Evolutionary conservation across 1,140 invertebrate genomes (phyloP).

Genomic region (Dreissena polymorpha): DNA sequence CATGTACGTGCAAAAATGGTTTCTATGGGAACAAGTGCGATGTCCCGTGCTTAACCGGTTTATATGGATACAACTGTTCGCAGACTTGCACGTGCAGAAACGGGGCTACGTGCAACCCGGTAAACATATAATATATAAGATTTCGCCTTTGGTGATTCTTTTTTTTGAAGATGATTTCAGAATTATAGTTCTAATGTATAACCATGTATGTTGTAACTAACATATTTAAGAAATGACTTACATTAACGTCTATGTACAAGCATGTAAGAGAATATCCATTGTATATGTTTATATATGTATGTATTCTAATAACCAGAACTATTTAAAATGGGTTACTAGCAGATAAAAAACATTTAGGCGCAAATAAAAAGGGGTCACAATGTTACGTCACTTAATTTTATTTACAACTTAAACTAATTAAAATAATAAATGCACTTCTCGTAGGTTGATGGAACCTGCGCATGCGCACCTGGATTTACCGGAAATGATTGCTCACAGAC

Average conservation of each 20-base stretch:
- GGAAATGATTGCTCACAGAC: conserved; percentile 22
- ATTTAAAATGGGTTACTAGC: no score
- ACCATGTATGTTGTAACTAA: not conserved
- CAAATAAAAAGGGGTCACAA: no score
- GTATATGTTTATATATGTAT: no score
- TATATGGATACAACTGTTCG: conserved; percentile 80
- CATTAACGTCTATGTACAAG: no score
- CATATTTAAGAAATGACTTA: no score
- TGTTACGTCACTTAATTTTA: no score
- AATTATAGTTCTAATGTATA: not conserved
- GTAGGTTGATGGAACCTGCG: conserved; percentile 32
- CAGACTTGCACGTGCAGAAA: conserved; percentile 48
- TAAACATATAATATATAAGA: conserved; percentile 11
- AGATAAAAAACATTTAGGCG: no score
- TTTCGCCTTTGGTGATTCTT: not conserved
- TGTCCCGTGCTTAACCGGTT: conserved; percentile 85
- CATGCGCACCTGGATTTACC: conserved; percentile 33
- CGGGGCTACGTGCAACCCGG: conserved; percentile 50
- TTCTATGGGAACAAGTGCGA: conserved; percentile 89
- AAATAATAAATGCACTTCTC: no score
- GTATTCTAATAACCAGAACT: no score
- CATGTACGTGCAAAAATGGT: conserved; percentile 91
- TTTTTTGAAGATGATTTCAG: not conserved
- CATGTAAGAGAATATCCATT: no score
- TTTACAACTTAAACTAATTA: no score